A percentile compares a stretch with the other conserved stretches of the same genome.
Evolutionary conservation across 2,888 invertebrate genomes (phyloP).

Genomic region (Drosophila tripunctata): DNA sequence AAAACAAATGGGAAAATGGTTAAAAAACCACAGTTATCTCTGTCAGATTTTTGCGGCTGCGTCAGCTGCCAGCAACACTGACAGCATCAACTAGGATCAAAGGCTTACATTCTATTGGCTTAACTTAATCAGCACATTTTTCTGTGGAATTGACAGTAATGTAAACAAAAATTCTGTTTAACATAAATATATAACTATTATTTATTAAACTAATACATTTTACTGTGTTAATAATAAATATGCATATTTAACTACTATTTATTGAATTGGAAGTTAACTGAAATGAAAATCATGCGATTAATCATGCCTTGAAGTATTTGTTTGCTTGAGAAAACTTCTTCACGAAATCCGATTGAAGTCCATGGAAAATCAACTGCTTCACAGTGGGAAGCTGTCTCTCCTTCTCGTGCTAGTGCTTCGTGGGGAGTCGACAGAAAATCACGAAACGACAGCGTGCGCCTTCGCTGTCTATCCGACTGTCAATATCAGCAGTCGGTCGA

Average conservation of each 20-base stretch:
- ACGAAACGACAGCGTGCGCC: constrained; percentile 17
- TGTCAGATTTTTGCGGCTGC: constrained; percentile 8
- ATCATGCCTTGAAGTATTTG: not conserved
- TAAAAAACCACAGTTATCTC: too few species aligned
- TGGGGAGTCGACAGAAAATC: constrained; percentile 32
- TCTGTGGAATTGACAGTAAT: not conserved
- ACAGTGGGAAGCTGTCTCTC: not conserved
- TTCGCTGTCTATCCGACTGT: constrained; percentile 70
- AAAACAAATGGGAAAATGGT: too few species aligned
- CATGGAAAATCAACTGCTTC: constrained; percentile 22
- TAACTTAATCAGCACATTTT: not conserved
- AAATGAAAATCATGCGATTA: not conserved
- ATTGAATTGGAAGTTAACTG: not conserved
- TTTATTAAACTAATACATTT: too few species aligned
- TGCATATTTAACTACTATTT: too few species aligned
- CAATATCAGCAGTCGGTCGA: constrained; percentile 56
- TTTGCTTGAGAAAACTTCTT: not conserved
- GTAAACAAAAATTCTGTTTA: not conserved
- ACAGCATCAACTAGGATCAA: constrained; percentile 23
- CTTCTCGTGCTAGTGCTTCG: not conserved
- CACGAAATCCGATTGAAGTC: constrained; percentile 12
- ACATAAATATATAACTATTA: not conserved
- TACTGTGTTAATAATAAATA: too few species aligned
- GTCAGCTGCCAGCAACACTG: constrained; percentile 34
- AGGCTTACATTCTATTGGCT: not conserved